phyloP scores from a whole-genome alignment of 2,113 vertebrate species.

The Garra rufa region DNA sequence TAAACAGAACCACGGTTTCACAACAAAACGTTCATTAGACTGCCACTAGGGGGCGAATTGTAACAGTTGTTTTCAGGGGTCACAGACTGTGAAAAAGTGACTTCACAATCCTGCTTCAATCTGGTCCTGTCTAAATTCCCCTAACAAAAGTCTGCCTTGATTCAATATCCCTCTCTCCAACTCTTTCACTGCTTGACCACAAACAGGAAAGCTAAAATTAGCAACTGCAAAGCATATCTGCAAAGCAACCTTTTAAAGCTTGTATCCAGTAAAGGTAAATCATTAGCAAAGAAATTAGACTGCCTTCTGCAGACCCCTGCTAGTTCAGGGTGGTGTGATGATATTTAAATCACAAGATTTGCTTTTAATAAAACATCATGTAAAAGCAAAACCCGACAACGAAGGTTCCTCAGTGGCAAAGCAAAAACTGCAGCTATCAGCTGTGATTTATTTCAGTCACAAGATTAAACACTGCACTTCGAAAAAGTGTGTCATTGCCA shows the following conservation, averaged over 20 bases:
- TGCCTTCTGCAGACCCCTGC: too few relatives aligned
- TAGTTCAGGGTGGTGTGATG: background rate
- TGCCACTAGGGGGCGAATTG: background rate
- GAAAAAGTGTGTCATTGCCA: background rate
- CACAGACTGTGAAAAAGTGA: background rate
- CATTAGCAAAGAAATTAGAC: background rate
- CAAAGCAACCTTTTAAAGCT: background rate
- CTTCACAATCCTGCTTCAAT: background rate
- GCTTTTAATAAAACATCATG: background rate
- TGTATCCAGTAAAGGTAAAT: background rate
- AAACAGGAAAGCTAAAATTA: background rate
- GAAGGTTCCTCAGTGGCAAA: background rate
- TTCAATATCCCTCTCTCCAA: background rate
- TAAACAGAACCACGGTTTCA: background rate
- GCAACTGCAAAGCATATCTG: background rate
- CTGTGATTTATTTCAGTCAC: slow-evolving; percentile 6
- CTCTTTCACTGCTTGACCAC: background rate
- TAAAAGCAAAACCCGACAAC: background rate
- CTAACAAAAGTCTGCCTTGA: background rate
- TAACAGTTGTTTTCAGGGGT: background rate
- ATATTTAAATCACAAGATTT: background rate
- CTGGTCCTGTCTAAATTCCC: background rate
- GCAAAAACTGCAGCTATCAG: background rate
- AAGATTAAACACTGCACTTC: background rate
- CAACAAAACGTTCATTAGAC: background rate